A percentile compares a stretch with the other conserved stretches of the same genome.
Conservation (phyloP, 2,888 invertebrate species). For the Branchinecta sandiegonensis region DNA sequence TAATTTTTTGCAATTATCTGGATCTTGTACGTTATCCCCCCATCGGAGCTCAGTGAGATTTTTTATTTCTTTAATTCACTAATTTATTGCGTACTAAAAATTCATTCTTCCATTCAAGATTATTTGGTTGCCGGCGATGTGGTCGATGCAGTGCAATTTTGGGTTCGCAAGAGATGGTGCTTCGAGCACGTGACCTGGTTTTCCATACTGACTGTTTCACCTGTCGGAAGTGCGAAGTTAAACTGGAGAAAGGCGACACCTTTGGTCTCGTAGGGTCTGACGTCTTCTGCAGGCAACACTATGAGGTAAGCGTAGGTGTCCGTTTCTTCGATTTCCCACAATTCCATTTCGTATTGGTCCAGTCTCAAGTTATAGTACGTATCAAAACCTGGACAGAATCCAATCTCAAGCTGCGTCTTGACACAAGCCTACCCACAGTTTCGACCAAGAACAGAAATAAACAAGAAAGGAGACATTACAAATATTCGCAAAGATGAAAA, state of each 20-base stretch:
- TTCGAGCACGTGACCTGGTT: slow-evolving; percentile 80
- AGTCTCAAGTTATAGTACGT: too few species aligned
- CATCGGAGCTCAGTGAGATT: neutral
- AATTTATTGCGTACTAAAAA: too few species aligned
- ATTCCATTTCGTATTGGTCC: too few species aligned
- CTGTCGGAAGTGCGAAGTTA: slow-evolving; percentile 71
- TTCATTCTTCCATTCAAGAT: slow-evolving; percentile 45
- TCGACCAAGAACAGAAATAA: too few species aligned
- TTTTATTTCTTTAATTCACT: too few species aligned
- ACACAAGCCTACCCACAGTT: too few species aligned
- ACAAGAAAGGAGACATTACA: too few species aligned
- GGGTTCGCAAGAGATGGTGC: slow-evolving; percentile 78
- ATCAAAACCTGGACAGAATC: too few species aligned
- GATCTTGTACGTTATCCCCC: neutral
- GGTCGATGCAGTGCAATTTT: slow-evolving; percentile 78
- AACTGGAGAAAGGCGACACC: slow-evolving; percentile 81
- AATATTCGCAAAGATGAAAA: too few species aligned
- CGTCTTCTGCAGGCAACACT: slow-evolving; percentile 67
- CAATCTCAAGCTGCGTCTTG: too few species aligned
- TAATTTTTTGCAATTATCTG: too few species aligned
- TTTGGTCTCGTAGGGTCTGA: slow-evolving; percentile 80
- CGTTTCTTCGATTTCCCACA: too few species aligned
- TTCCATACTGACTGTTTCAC: slow-evolving; percentile 92
- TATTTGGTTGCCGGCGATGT: slow-evolving; percentile 64
- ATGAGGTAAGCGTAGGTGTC: slow-evolving; percentile 40